A percentile compares a stretch with the other conserved stretches of the same genome.
Conservation (phyloP, 1,140 invertebrate species). For the Hyphantria cunea region DNA sequence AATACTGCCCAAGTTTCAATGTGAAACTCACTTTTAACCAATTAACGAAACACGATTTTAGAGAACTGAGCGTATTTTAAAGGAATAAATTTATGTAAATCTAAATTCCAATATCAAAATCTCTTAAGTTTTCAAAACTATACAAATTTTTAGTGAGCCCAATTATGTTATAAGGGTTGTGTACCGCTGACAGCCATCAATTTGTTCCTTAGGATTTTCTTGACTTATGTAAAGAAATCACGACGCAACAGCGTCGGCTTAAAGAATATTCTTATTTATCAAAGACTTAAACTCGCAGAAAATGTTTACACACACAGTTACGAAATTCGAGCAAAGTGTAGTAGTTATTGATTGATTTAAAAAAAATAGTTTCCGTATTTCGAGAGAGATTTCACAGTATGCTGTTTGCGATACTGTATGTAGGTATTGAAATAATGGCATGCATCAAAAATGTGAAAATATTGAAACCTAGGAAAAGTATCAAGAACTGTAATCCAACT, state of each 20-base stretch:
- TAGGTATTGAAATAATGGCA: too few species aligned
- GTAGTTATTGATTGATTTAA: slow-evolving; percentile 43
- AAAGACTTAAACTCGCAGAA: slow-evolving; percentile 34
- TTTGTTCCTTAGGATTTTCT: slow-evolving; percentile 34
- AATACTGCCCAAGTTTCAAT: too few species aligned
- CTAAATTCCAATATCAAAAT: too few species aligned
- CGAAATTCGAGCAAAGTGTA: slow-evolving; percentile 30
- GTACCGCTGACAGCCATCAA: slow-evolving; percentile 14
- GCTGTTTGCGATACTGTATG: slow-evolving; percentile 2
- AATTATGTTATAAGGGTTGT: slow-evolving; percentile 16
- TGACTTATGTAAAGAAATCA: slow-evolving; percentile 31
- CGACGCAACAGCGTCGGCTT: slow-evolving; percentile 25
- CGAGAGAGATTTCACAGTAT: slow-evolving; percentile 2
- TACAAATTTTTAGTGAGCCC: slow-evolving; percentile 3
- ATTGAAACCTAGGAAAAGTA: neutral
- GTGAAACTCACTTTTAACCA: too few species aligned
- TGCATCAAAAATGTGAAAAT: too few species aligned
- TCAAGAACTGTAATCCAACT: too few species aligned
- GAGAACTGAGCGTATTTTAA: too few species aligned
- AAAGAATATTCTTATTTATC: slow-evolving; percentile 47
- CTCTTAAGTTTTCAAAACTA: slow-evolving; percentile 12
- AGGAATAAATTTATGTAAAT: too few species aligned
- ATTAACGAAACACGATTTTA: too few species aligned
- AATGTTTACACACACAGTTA: slow-evolving; percentile 44
- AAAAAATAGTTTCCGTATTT: slow-evolving; percentile 26